Evolutionary conservation across 2,888 invertebrate species (phyloP).

Genomic region (Eulithis testata): DNA sequence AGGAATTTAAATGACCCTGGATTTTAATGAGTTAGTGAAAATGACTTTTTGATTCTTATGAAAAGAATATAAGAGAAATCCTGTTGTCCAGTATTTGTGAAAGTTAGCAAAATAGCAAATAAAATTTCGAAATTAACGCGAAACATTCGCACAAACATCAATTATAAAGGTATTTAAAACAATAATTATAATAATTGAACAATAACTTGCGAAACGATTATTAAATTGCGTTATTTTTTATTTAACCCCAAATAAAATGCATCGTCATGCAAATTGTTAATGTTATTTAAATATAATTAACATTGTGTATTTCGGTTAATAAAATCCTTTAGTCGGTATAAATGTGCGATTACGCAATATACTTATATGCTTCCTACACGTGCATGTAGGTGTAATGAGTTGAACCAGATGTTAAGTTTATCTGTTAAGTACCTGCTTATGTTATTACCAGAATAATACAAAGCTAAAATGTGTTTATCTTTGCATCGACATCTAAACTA

Average conservation of each 20-base stretch:
- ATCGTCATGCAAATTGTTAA: conserved; percentile 10
- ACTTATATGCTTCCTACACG: conserved; percentile 37
- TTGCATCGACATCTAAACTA: too few relatives aligned
- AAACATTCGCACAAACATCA: not conserved
- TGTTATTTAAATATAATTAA: conserved; percentile 35
- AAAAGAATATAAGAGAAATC: not conserved
- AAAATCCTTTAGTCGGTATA: conserved; percentile 31
- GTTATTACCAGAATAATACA: not conserved
- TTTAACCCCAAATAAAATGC: conserved; percentile 10
- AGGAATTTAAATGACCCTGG: too few relatives aligned
- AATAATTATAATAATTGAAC: conserved; percentile 2
- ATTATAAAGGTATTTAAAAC: not conserved
- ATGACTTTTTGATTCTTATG: not conserved
- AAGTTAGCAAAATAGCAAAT: not conserved
- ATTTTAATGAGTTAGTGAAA: too few relatives aligned
- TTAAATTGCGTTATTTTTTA: conserved; percentile 5
- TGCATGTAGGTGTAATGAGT: conserved; percentile 34
- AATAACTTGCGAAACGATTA: conserved; percentile 16
- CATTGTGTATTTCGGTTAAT: conserved; percentile 29
- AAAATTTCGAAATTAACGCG: not conserved
- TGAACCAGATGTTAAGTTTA: conserved; percentile 27
- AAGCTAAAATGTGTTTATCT: not conserved
- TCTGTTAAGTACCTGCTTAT: conserved; percentile 8
- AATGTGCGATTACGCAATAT: conserved; percentile 32
- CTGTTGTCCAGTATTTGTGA: not conserved